A percentile compares a stretch with the other conserved stretches of the same genome.
Conservation (phyloP, 1,140 invertebrate species). For the Zaprionus inermis region DNA sequence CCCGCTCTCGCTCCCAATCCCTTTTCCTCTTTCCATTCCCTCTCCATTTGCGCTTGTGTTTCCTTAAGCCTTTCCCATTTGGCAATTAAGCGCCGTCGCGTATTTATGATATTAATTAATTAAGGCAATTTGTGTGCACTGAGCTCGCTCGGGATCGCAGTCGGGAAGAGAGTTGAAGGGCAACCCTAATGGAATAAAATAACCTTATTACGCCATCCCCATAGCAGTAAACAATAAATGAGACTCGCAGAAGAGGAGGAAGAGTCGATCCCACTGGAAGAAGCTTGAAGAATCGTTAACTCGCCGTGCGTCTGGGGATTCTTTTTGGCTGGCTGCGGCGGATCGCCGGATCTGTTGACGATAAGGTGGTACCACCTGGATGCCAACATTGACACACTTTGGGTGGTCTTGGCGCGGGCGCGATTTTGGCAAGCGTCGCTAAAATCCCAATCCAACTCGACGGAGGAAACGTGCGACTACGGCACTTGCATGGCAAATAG, state of each 20-base stretch:
- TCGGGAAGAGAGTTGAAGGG: background rate
- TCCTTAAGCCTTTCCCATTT: conserved; percentile 38
- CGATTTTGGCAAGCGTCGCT: conserved; percentile 62
- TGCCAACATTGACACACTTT: conserved; percentile 79
- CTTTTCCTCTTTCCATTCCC: background rate
- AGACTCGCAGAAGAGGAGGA: background rate
- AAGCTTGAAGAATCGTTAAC: background rate
- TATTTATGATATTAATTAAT: conserved; percentile 82
- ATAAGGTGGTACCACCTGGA: conserved; percentile 35
- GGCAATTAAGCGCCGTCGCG: conserved; percentile 74
- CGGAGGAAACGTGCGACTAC: conserved; percentile 69
- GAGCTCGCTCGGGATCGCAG: background rate
- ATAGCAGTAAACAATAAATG: conserved; percentile 1
- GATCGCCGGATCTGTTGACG: conserved; percentile 16
- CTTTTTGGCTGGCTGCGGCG: background rate
- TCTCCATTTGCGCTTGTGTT: conserved; percentile 16
- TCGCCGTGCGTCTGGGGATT: background rate
- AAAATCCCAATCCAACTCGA: conserved; percentile 47
- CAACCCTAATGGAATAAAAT: background rate
- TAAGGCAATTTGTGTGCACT: conserved; percentile 70
- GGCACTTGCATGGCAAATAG: conserved; percentile 35
- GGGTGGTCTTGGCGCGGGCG: conserved; percentile 73
- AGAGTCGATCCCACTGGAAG: background rate
- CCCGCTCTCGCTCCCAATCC: background rate
- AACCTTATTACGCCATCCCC: conserved; percentile 13